Evolutionary conservation across 2,888 invertebrate species (phyloP).

Genomic region (Spilosoma lubricipeda): DNA sequence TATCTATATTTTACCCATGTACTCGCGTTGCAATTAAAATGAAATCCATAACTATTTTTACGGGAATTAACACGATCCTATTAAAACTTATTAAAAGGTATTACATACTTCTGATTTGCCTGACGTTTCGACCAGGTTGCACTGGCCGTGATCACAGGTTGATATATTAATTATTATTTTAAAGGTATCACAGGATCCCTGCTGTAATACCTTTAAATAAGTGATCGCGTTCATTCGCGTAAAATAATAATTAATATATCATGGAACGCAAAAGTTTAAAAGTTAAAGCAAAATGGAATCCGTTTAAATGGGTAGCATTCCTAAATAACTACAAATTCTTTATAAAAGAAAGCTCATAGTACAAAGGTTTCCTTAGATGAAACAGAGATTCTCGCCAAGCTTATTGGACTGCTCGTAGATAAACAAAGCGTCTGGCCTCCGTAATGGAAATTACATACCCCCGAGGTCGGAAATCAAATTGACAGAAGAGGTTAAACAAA

Average conservation of each 20-base stretch:
- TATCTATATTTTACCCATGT: background rate
- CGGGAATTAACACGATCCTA: no score
- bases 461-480: conserved; percentile 85
- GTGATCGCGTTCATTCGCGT: no score
- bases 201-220: no score
- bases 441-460: conserved; percentile 85
- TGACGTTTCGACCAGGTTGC: no score
- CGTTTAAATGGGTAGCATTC: background rate
- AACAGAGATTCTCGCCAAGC: conserved; percentile 66
- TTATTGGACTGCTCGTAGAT: conserved; percentile 75
- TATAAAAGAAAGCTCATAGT: conserved; percentile 28
- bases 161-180: no score
- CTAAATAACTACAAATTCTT: background rate
- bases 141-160: no score
- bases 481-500: conserved; percentile 86
- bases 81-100: no score
- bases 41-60: no score
- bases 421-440: conserved; percentile 80
- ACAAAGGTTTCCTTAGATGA: conserved; percentile 62
- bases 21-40: background rate
- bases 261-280: no score
- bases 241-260: no score
- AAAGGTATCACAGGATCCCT: no score
- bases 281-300: background rate
- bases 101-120: no score